Evolutionary conservation across 2,797 vertebrate genomes (phyloP).

Genomic region (Intellagama lesueurii): DNA sequence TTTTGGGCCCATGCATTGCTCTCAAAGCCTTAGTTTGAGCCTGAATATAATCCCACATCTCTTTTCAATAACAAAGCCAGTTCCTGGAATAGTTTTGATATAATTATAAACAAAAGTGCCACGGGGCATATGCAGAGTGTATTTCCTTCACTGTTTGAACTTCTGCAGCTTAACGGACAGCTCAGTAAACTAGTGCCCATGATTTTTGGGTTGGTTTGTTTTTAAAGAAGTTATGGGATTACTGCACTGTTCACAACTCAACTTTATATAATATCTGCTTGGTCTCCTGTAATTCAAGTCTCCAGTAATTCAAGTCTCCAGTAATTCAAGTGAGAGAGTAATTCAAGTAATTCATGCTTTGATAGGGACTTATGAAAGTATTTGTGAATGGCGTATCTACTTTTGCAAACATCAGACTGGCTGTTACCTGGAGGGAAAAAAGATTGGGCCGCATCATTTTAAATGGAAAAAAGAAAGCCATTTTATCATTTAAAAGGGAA

Average conservation of each 20-base stretch:
- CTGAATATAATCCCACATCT: neutral
- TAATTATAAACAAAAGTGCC: neutral
- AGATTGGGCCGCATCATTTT: too few relatives aligned
- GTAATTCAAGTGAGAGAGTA: neutral
- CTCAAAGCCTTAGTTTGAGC: neutral
- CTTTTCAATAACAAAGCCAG: constrained; percentile 23
- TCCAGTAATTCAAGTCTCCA: neutral
- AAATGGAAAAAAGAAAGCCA: too few relatives aligned
- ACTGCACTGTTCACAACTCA: too few relatives aligned
- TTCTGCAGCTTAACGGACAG: neutral
- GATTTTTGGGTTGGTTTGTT: neutral
- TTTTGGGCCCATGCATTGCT: neutral
- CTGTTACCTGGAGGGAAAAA: too few relatives aligned
- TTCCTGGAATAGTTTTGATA: constrained; percentile 20
- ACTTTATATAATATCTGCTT: neutral
- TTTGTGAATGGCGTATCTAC: neutral
- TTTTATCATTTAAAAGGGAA: too few relatives aligned
- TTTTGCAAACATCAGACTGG: neutral
- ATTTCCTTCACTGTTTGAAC: neutral
- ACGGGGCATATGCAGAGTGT: constrained; percentile 14
- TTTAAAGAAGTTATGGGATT: neutral
- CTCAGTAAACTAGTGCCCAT: neutral
- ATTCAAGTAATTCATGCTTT: neutral
- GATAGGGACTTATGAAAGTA: neutral
- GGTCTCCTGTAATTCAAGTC: neutral